phyloP scores from a whole-genome alignment of 2,113 vertebrate species.

The Melospiza georgiana region DNA sequence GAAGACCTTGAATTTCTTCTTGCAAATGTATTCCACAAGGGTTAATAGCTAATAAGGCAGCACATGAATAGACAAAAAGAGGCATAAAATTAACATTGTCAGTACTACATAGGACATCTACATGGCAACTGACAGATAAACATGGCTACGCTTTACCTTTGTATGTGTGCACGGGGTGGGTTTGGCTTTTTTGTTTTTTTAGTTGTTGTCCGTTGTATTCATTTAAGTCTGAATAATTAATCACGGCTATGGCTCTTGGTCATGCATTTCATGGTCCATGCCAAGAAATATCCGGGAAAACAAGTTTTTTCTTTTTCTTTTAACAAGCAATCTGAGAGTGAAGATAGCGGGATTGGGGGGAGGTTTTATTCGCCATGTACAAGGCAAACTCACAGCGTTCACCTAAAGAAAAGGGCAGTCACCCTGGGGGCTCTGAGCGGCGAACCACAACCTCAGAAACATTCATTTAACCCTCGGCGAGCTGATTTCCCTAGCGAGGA shows the following conservation, averaged over 20 bases:
- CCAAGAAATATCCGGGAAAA: neutral
- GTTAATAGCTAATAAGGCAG: neutral
- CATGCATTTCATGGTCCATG: too few relatives aligned
- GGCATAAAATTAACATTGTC: neutral
- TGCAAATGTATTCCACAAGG: neutral
- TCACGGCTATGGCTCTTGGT: neutral
- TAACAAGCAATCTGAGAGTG: neutral
- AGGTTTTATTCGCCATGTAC: neutral
- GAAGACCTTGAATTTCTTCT: neutral
- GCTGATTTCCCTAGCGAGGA: fast-evolving
- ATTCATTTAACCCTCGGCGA: fast-evolving
- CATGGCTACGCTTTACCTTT: fast-evolving
- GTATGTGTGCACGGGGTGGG: fast-evolving
- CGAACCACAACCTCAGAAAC: neutral
- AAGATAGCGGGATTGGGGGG: fast-evolving
- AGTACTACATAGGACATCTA: neutral
- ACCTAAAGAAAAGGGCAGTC: fast-evolving
- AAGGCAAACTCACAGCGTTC: too few relatives aligned
- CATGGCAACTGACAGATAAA: neutral
- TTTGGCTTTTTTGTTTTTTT: neutral
- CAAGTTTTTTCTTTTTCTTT: neutral
- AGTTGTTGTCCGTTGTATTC: neutral
- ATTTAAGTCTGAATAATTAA: neutral
- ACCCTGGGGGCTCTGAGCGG: neutral
- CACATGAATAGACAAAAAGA: neutral